Base-by-base conservation (phyloP, 2,797 vertebrate genomes). In the Lemur catta region DNA sequence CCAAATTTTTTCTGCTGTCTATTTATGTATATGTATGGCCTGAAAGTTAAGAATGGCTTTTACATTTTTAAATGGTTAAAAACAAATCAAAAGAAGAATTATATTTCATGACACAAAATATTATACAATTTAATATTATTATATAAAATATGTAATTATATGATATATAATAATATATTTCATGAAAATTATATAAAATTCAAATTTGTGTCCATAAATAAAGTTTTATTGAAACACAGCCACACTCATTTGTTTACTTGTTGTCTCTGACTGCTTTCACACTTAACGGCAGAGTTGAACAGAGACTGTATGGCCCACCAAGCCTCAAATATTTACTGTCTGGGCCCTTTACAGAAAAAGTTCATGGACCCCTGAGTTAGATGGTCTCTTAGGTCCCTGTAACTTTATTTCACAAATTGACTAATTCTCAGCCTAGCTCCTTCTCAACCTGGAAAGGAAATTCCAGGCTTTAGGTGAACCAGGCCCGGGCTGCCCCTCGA, bases 31-130 rank as follows among this genome's bases (percentile, higher is more conserved):
- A 46, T 20, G 9, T 63, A 14, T 63, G 65, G 46, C 50, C 81
- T 94, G 6, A 6, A 78, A 94, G 14, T 50, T 50, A 69, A 93
- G 46, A 72, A 41, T 87, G 28, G 57, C 15, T 89, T 89, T 80
- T 50, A 48, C 6, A 6, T 95, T 79, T 93, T 89, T 80, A 78
- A 89, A 43, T 80, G 38, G 22, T 30, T 69, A 15, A 84, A 94
- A 92, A 63, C 13, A 86, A 94, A 91, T 28, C 9, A 91, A 48
- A 90, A 86, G 2, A 92, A 69, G 3, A 74, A 28, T 57, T 48
- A 33, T 89, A 69, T 86, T 89, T 78, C 63, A 91, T 76, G 20
- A 61, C 33, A 43, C 35, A 57, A 81, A 88, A 79, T 75, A 57
- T 52, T 35, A 72, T 12, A 38, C 2, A 43, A 28, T 57, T 57